A percentile compares a stretch with the other conserved stretches of the same genome.
Evolutionary conservation across 2,888 invertebrate genomes (phyloP).

Genomic region (Pycnomerus fuliginosus): DNA sequence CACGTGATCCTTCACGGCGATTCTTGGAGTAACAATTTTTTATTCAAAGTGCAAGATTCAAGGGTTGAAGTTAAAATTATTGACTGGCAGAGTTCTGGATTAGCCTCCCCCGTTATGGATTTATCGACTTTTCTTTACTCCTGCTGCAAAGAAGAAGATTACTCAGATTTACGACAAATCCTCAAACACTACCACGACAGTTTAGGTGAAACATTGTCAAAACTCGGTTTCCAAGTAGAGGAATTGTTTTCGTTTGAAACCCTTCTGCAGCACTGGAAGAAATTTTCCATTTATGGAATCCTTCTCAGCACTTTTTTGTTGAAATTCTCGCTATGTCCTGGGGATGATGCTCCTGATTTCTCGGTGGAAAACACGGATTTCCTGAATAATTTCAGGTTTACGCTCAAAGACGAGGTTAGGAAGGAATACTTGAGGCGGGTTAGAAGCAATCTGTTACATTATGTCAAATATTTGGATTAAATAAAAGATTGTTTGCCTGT

Average conservation of each 20-base stretch:
- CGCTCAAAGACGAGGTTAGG: background rate
- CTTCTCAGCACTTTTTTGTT: background rate
- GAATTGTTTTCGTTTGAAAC: constrained; percentile 36
- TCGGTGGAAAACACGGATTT: background rate
- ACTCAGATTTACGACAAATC: constrained; percentile 34
- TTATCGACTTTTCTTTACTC: constrained; percentile 40
- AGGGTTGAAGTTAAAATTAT: constrained; percentile 1
- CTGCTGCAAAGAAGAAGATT: constrained; percentile 31
- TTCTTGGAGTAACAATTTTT: constrained; percentile 9
- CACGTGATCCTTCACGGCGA: constrained; percentile 6
- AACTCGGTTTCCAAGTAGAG: constrained; percentile 37
- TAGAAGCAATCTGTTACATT: constrained; percentile 8
- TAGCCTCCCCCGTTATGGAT: constrained; percentile 36
- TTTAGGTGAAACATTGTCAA: constrained; percentile 30
- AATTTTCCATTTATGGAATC: constrained; percentile 27
- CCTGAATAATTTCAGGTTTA: constrained; percentile 3
- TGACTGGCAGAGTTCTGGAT: constrained; percentile 37
- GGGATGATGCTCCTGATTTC: constrained; percentile 7
- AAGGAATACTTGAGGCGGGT: constrained; percentile 1
- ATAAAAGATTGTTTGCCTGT: no score
- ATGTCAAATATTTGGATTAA: no score
- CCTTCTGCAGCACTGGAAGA: constrained; percentile 37
- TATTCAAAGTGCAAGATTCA: constrained; percentile 6
- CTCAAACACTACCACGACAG: constrained; percentile 40
- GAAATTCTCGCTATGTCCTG: constrained; percentile 3